Percentiles rank a stretch among this genome's conserved stretches.
phyloP scores from a whole-genome alignment of 2,888 invertebrate genomes.

The Heliconius charithonia region DNA sequence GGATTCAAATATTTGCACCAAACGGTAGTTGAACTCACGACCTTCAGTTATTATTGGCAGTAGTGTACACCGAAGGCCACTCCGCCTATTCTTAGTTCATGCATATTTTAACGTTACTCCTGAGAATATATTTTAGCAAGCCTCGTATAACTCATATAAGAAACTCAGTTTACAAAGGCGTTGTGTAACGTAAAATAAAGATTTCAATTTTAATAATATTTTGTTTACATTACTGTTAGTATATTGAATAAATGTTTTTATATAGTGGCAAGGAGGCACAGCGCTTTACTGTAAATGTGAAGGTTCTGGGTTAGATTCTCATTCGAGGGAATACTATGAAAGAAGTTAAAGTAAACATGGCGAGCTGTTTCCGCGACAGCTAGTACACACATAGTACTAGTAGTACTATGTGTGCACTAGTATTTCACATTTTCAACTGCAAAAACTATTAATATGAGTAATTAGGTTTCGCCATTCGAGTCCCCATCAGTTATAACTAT shows the following conservation, averaged over 20 bases:
- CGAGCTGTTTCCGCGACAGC: no score
- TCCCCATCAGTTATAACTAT: no score
- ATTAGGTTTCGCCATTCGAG: no score
- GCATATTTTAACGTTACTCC: slow-evolving; percentile 9
- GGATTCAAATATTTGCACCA: neutral
- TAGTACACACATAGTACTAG: no score
- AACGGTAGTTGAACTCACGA: slow-evolving; percentile 11
- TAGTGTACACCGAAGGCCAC: neutral
- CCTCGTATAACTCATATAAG: neutral
- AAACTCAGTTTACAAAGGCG: neutral
- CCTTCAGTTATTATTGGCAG: neutral
- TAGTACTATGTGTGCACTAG: no score
- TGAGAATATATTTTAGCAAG: slow-evolving; percentile 12
- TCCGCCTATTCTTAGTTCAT: slow-evolving; percentile 1
- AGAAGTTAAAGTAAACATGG: no score
- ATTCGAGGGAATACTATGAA: neutral
- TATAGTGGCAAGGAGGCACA: no score
- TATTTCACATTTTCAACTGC: no score
- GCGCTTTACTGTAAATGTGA: no score
- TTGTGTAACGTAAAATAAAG: neutral
- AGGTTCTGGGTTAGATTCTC: neutral
- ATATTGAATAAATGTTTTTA: no score
- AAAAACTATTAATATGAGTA: no score
- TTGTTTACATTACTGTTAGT: neutral
- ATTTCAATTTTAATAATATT: neutral